Evolutionary conservation across 2,888 invertebrate genomes (phyloP), one percentile per base, ranked within the genome.

Genomic region (Drosophila anomalata): DNA sequence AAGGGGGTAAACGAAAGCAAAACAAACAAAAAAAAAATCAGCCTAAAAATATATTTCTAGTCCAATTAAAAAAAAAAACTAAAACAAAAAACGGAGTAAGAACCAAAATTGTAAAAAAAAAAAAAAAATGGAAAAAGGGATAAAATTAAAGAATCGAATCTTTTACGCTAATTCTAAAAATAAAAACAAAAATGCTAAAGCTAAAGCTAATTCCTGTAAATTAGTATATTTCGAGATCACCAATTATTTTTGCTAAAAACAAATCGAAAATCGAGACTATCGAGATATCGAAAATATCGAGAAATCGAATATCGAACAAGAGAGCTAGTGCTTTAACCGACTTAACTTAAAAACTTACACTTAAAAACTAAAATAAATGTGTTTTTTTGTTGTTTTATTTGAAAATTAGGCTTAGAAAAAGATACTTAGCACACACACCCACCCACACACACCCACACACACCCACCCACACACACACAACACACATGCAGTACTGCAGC

Each of bases 21-120:
- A 29, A n/a, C n/a, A 6, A 36, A 36, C 56, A 29, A 3, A 9
- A 8, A 29, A 9, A 9, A 53, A 69, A 44, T 17, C 44, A 71
- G 51, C 52, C 68, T 68, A 65, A 67, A 72, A 77, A 76, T 73
- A 86, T 85, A 82, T 74, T 83, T 85, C 85, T 85, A 85, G 85
- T 85, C 85, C 83, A 85, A 85, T 83, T 80, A 83, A 73, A 48
- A 14, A 39, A 17, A 17, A 17, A 17, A 17, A 17, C 5, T 17
- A 39, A 39, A 36, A 36, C 4, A 17, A 41, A 41, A 41, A 75
- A 75, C 56, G 22, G 29, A 61, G 67, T 66, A 48, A 59, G 62
- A 73, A 74, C 73, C 62, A 75, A 83, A 79, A 66, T 72, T 73
- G 71, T 80, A 84, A 71, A 77, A 62, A 74, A 14, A 77, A 62